Base-by-base conservation (phyloP, 2,888 invertebrate species). In the Silvanus unidentatus region DNA sequence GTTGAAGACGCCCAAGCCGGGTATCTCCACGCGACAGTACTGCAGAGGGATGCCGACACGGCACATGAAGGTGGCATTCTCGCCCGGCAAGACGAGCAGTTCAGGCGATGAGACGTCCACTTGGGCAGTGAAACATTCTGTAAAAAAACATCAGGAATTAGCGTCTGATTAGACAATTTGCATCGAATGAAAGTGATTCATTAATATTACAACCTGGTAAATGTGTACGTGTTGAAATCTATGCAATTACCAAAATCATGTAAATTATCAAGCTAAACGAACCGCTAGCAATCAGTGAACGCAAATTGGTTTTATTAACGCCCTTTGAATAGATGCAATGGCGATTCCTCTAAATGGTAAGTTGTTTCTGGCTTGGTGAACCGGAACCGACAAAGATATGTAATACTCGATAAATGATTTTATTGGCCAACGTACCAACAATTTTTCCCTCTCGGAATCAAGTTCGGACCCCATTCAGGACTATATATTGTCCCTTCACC, bases 21-120 rank as follows among this genome's bases (percentile, higher is more conserved):
- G 76, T 47, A 78, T 73, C 53, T 73, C 73, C 53, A 77, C 73
- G 55, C 77, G 76, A 66, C 84, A 84, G 8, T 79, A 77, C 44
- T 76, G 77, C 16, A 84, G 72, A 0, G 75, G 68, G 53, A 77
- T 75, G 6, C 73, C 71, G 3, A 80, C 77, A 59, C 75, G 76
- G 68, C 84, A 84, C 14, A 79, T 68, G 34, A 82, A 78, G 0
- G 69, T 74, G 27, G 80, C 72, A 43, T 76, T 76, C 37, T 77
- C 76, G 0, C 79, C 79, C 0, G 77, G 72, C n/a, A 78, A 69
- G 1, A 77, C 75, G 1, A 80, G 75, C 0, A 75, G 74, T 44
- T 77, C 74, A 8, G 58, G 68, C 0, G 78, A 79, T 0, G 73
- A 69, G 13, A 80, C 76, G 11, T 79, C 78, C 35, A 80, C 76